These are phyloP conservation scores for Anseranas semipalmata DNA, from an alignment of 2,113 vertebrate genomes.

Conservation along the genomic window DNA sequence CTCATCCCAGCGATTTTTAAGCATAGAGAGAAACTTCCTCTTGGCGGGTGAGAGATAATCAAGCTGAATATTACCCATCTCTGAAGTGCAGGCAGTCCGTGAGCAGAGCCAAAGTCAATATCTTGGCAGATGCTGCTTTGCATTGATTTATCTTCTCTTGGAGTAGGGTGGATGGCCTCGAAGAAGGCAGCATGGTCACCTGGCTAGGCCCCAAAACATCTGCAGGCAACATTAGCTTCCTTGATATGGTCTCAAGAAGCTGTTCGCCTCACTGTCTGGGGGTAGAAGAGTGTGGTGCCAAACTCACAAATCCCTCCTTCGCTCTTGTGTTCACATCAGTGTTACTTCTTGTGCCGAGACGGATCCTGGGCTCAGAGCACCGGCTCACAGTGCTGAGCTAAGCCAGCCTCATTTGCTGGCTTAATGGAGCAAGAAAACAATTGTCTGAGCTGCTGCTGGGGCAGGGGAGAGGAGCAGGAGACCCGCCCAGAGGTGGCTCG, in stretches of 20 bases:
- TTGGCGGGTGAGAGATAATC: conserved; percentile 77
- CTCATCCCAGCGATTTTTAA: conserved; percentile 77
- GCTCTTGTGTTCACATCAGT: background rate
- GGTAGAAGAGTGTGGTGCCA: conserved; percentile 26
- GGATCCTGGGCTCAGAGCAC: conserved; percentile 8
- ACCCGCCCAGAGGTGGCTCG: background rate
- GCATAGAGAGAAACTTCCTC: conserved; percentile 74
- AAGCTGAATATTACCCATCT: conserved; percentile 82
- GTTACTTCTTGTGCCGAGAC: background rate
- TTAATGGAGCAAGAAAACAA: conserved; percentile 43
- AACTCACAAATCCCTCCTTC: background rate
- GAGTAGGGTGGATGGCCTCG: conserved; percentile 50
- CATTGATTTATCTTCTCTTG: conserved; percentile 77
- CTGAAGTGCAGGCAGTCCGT: conserved; percentile 74
- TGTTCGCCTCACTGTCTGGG: conserved; percentile 9
- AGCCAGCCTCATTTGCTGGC: conserved; percentile 43
- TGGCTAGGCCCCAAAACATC: conserved; percentile 57
- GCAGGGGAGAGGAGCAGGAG: background rate
- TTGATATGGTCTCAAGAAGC: conserved; percentile 36
- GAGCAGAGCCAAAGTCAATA: conserved; percentile 78
- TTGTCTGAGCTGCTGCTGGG: background rate
- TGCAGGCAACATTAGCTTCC: conserved; percentile 24
- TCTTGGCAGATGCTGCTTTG: conserved; percentile 79
- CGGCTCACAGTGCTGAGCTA: background rate
- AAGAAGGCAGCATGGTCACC: conserved; percentile 40